phyloP scores from a whole-genome alignment of 2,113 vertebrate genomes.

The Oxyura jamaicensis region DNA sequence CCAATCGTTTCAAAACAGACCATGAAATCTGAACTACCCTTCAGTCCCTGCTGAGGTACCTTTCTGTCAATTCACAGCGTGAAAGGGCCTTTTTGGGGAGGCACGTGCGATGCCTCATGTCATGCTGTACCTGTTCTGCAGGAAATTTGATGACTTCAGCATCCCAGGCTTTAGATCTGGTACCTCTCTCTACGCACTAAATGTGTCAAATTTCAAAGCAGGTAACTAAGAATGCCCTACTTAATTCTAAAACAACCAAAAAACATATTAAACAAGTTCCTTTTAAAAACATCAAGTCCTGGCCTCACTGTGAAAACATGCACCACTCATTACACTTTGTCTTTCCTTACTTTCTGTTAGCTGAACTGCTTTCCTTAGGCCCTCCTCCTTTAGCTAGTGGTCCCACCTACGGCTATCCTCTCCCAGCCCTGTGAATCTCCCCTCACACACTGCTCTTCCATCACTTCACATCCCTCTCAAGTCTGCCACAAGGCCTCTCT shows the following conservation, averaged over 20 bases:
- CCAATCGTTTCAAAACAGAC: conserved; percentile 57
- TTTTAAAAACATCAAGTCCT: neutral
- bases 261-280: neutral
- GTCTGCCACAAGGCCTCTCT: neutral
- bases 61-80: neutral
- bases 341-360: neutral
- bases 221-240: neutral
- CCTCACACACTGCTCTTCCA: neutral
- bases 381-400: neutral
- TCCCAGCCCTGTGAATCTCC: neutral
- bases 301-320: neutral
- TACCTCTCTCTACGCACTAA: neutral
- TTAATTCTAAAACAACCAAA: neutral
- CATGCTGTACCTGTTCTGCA: neutral
- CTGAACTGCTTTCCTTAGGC: neutral
- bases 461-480: neutral
- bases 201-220: neutral
- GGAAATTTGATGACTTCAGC: neutral
- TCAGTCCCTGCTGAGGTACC: conserved; percentile 40
- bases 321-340: neutral
- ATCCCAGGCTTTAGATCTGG: neutral
- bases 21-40: conserved; percentile 67
- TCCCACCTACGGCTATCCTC: neutral
- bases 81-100: neutral
- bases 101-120: neutral